A percentile compares a stretch with the other conserved stretches of the same genome.
phyloP scores from a whole-genome alignment of 2,888 invertebrate genomes.

The Disparrhopalites patrizii region DNA sequence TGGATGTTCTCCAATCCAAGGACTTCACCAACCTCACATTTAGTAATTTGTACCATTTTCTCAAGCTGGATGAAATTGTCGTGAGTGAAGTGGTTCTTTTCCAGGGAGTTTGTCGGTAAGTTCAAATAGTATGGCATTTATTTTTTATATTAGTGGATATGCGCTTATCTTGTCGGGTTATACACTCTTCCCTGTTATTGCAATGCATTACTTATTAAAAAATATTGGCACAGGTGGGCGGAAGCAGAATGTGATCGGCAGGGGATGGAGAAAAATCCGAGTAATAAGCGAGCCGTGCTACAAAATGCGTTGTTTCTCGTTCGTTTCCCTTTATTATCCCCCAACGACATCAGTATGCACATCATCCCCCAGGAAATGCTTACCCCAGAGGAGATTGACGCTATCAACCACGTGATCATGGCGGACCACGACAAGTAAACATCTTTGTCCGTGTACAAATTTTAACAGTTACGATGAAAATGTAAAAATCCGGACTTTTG shows the following conservation, averaged over 20 bases:
- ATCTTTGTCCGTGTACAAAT: neutral
- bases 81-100: constrained; percentile 74
- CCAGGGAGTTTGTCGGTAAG: constrained; percentile 61
- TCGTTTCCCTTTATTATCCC: constrained; percentile 76
- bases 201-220: constrained; percentile 19
- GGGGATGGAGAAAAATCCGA: constrained; percentile 61
- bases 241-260: constrained; percentile 68
- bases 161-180: too few species aligned
- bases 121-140: too few species aligned
- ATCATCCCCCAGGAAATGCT: constrained; percentile 70
- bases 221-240: constrained; percentile 59
- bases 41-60: constrained; percentile 67
- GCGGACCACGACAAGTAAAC: constrained; percentile 1
- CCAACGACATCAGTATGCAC: constrained; percentile 75
- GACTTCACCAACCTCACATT: constrained; percentile 16
- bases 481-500: too few species aligned
- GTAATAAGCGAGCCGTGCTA: constrained; percentile 65
- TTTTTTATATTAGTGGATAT: too few species aligned
- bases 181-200: neutral
- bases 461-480: too few species aligned
- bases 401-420: neutral
- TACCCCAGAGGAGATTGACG: constrained; percentile 66
- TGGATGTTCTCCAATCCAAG: neutral
- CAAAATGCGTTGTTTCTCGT: constrained; percentile 67
- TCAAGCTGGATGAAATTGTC: constrained; percentile 71